Base-by-base conservation (phyloP, 2,797 vertebrate species). In the Calcarius lapponicus region DNA sequence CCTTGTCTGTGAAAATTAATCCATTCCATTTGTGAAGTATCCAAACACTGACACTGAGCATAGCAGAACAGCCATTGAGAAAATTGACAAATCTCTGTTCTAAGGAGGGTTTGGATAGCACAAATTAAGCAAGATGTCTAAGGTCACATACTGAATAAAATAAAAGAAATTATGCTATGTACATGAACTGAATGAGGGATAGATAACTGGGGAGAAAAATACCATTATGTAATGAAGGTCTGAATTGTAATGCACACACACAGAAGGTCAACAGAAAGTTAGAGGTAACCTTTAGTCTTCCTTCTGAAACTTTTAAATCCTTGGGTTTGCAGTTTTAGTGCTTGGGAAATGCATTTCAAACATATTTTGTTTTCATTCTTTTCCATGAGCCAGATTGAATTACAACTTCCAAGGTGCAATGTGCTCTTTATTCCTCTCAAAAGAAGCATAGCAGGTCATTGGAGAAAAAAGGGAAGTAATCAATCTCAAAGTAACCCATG, bases 61-160 rank as follows among this genome's bases (percentile, higher is more conserved):
- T 40, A 69, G 84, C 54, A 93, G 28, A 92, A 83, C 43, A 95
- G 40, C 28, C 3, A 1, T 61, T 22, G 53, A 91, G 85, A 92
- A 96, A 95, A 95, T 54, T 82, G 75, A 58, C 43, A 93, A 86
- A 94, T 81, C 54, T 69, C 72, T 83, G 61, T 80, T 92, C 80
- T 78, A 64, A 69, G 65, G 13, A 93, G 45, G 32, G 38, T 78
- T 90, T 92, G 61, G 47, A 88, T 50, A 78, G 75, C 34, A 57
- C 7, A 28, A 93, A 95, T 95, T 94, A 93, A 93, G 43, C 21
- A 93, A 54, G 85, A 61, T 67, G 57, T 71, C 79, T 74, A 74
- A 88, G 90, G 95, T 92, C 91, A 75, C 47, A 74, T 57, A 91
- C 25, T 65, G 65, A 88, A 87, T 87, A 73, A 80, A 78, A 80